Base-by-base conservation (phyloP, 2,113 vertebrate species). In the Takifugu flavidus region DNA sequence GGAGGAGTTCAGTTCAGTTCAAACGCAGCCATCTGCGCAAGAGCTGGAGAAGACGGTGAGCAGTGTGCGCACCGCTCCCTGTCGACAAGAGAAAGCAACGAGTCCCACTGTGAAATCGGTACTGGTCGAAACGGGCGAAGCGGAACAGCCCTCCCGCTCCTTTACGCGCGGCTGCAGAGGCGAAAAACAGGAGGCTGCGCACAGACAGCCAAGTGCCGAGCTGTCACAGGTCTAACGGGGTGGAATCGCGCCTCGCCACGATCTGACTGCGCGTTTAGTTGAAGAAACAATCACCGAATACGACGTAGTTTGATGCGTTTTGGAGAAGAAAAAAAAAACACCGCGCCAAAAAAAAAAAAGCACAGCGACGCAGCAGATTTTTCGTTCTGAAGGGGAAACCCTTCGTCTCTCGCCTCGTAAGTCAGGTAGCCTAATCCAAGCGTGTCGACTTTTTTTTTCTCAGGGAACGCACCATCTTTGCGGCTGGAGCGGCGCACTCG, bases 1-100 rank as follows among this genome's bases (percentile, higher is more conserved):
- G 52, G 65, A 67, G 67, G 49, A 88, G 79, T 81, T 86, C 83
- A 84, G 57, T 71, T 79, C 80, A 73, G 78, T 84, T 85, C 74
- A 82, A 67, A 79, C 62, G 60, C 71, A 74, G 78, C 80, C 71
- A 82, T 79, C 80, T 80, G 73, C 62, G 70, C 75, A 70, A 75
- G 47, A 63, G 51, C 65, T 62, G 49, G 50, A 50, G 67, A 60
- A 59, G 53, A 61, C 62, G 57, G 67, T 72, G 78, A 78, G 51
- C 86, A 71, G 79, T 85, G 85, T 72, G 53, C 72, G 78, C 82
- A 84, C 82, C 92, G 91, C 90, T 90, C 91, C 88, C 91, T 93
- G 81, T 92, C 90, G 92, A 92, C 85, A 76, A 83, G 69, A 90
- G 46, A 31, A 51, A 46, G 45, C 58, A 66, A 39, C 51, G 50